Conservation (phyloP, 2,113 vertebrate genomes). For the Lontra canadensis region DNA sequence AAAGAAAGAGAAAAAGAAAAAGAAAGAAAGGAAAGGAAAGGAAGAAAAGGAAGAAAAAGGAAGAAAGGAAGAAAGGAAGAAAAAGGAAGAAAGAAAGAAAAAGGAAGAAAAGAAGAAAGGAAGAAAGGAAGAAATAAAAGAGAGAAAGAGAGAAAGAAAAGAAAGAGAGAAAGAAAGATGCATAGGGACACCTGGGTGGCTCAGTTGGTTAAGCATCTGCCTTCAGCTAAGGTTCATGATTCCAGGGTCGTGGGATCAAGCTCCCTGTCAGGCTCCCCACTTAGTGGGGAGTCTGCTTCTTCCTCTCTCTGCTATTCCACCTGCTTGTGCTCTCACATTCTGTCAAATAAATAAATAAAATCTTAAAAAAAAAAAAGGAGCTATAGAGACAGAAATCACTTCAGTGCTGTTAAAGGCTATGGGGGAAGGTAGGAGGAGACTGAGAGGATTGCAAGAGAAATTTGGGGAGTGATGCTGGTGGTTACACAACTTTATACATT, state of each 20-base stretch:
- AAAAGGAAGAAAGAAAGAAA: too few relatives aligned
- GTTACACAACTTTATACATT: not conserved
- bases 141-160: too few relatives aligned
- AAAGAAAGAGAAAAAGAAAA: not conserved
- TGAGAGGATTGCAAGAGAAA: not conserved
- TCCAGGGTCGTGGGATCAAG: not conserved
- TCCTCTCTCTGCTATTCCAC: not conserved
- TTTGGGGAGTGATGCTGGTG: too few relatives aligned
- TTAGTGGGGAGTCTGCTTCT: not conserved
- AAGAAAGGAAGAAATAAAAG: too few relatives aligned
- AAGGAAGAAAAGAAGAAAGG: rapidly evolving
- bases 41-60: too few relatives aligned
- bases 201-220: not conserved
- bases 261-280: too few relatives aligned
- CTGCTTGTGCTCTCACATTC: too few relatives aligned
- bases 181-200: not conserved
- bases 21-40: not conserved
- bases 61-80: not conserved
- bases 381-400: not conserved
- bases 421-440: not conserved
- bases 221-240: not conserved
- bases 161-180: too few relatives aligned
- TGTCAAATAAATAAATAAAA: not conserved
- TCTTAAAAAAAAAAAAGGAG: not conserved
- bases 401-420: not conserved